A percentile compares a stretch with the other conserved stretches of the same genome.
Conservation (phyloP, 2,888 invertebrate genomes). For the Iphiclides podalirius region DNA sequence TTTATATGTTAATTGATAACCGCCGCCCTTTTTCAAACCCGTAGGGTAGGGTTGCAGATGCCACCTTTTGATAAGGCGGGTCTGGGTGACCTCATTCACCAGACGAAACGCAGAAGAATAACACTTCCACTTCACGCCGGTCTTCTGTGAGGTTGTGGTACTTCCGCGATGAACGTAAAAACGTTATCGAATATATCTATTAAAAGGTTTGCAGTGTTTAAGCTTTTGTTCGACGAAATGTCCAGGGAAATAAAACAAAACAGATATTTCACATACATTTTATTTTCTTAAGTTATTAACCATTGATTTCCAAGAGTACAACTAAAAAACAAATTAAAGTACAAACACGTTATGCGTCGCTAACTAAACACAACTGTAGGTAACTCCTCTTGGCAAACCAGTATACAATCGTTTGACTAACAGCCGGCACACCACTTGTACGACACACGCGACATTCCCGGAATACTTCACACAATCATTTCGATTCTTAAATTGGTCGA, state of each 20-base stretch:
- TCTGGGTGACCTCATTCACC: too few species aligned
- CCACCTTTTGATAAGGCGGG: too few species aligned
- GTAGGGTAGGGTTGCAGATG: too few species aligned
- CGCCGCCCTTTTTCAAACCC: too few species aligned
- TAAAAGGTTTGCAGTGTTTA: too few species aligned
- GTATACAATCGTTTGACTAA: constrained; percentile 71
- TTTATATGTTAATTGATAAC: too few species aligned
- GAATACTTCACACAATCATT: constrained; percentile 50
- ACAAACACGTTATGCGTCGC: constrained; percentile 80
- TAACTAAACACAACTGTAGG: constrained; percentile 80
- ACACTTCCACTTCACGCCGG: too few species aligned
- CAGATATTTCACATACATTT: constrained; percentile 76
- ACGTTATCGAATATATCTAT: too few species aligned
- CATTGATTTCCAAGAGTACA: constrained; percentile 81
- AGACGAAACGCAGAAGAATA: too few species aligned
- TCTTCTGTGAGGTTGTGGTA: too few species aligned
- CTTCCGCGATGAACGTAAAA: too few species aligned
- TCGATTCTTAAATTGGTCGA: constrained; percentile 62
- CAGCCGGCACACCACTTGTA: constrained; percentile 71
- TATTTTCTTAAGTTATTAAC: constrained; percentile 81
- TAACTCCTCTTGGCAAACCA: constrained; percentile 80
- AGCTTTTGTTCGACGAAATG: too few species aligned
- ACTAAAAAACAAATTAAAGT: constrained; percentile 81
- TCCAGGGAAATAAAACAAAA: constrained; percentile 37
- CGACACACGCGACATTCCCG: constrained; percentile 52